A percentile compares a stretch with the other conserved stretches of the same genome.
phyloP scores from a whole-genome alignment of 2,113 vertebrate genomes.

The Callocephalon fimbriatum region DNA sequence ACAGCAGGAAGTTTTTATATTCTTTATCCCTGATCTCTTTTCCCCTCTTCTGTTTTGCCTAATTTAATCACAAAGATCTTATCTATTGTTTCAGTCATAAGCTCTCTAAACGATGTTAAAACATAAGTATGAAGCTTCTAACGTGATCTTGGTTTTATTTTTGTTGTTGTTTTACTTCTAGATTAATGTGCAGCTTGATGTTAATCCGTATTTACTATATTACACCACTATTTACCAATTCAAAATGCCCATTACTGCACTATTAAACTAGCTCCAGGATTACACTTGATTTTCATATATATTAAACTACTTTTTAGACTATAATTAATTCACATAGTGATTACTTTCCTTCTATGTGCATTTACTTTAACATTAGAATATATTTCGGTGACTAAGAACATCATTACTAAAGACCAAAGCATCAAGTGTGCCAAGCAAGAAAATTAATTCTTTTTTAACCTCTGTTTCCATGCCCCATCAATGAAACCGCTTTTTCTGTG shows the following conservation, averaged over 20 bases:
- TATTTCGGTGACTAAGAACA: not conserved
- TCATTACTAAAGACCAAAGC: not conserved
- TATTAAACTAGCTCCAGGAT: not conserved
- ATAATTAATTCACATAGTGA: not conserved
- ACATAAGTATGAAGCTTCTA: not conserved
- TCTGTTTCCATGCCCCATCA: not conserved
- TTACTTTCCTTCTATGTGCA: constrained; percentile 8
- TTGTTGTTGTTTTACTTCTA: not conserved
- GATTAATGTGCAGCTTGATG: not conserved
- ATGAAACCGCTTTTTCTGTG: not conserved
- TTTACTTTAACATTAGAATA: not conserved
- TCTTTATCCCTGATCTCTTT: not conserved
- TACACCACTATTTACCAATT: constrained; percentile 9
- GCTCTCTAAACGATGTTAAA: not conserved
- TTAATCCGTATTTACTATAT: not conserved
- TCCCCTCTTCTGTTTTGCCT: not conserved
- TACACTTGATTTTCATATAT: constrained; percentile 57
- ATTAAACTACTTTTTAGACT: constrained; percentile 40
- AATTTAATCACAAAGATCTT: constrained; percentile 19
- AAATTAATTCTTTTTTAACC: not conserved
- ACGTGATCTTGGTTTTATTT: not conserved
- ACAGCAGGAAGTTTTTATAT: constrained; percentile 28
- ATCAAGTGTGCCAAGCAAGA: not conserved
- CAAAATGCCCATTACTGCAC: not conserved
- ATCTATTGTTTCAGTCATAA: constrained; percentile 10